phyloP scores from a whole-genome alignment of 1,140 invertebrate genomes.

The Onthophagus taurus region DNA sequence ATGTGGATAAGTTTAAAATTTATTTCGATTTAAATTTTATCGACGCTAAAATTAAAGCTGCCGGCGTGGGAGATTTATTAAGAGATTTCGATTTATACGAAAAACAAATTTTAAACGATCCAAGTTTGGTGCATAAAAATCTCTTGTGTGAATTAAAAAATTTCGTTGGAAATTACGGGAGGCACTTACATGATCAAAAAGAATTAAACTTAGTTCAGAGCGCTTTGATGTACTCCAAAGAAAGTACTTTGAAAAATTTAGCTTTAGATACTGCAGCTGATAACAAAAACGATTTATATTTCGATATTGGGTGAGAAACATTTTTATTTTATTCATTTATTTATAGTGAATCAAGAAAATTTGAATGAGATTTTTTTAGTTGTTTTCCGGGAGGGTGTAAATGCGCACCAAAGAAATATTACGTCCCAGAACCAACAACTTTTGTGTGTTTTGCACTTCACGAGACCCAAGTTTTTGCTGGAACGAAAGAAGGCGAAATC shows the following conservation, averaged over 20 bases:
- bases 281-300: slow-evolving; percentile 11
- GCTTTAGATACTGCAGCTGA: slow-evolving; percentile 13
- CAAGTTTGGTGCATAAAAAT: not conserved
- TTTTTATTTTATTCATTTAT: not conserved
- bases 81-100: slow-evolving; percentile 34
- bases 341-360: no score
- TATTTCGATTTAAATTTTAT: slow-evolving; percentile 36
- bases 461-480: slow-evolving; percentile 11
- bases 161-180: slow-evolving; percentile 16
- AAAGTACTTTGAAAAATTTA: slow-evolving; percentile 14
- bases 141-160: slow-evolving; percentile 13
- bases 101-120: slow-evolving; percentile 10
- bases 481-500: slow-evolving; percentile 12
- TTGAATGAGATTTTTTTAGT: not conserved
- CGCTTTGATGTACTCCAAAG: slow-evolving; percentile 13
- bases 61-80: slow-evolving; percentile 32
- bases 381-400: slow-evolving; percentile 2
- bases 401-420: slow-evolving; percentile 2
- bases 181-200: slow-evolving; percentile 17
- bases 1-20: slow-evolving; percentile 27
- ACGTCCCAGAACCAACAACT: slow-evolving; percentile 1
- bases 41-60: slow-evolving; percentile 32
- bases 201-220: slow-evolving; percentile 20
- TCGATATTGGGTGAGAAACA: slow-evolving; percentile 17
- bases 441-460: slow-evolving; percentile 14